Conservation (phyloP, 2,888 invertebrate species). For the Lymantria dispar region DNA sequence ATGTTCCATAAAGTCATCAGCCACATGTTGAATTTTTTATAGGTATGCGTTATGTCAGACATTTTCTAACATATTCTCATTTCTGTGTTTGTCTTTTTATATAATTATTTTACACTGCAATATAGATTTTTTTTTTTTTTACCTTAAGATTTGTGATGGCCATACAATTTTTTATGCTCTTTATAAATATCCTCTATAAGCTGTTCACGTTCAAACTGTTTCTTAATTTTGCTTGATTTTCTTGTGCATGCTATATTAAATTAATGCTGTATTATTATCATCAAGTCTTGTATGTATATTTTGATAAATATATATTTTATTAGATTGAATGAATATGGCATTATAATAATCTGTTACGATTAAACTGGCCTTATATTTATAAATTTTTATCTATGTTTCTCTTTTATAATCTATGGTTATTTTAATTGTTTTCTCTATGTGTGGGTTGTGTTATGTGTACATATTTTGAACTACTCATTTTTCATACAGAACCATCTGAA, state of each 20-base stretch:
- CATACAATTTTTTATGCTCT: neutral
- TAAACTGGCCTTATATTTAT: neutral
- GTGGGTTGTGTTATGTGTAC: slow-evolving; percentile 74
- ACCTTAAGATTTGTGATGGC: neutral
- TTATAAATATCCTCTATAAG: neutral
- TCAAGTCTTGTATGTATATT: too few relatives aligned
- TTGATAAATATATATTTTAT: too few relatives aligned
- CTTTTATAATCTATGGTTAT: slow-evolving; percentile 14
- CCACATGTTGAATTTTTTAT: slow-evolving; percentile 3
- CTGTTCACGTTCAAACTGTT: slow-evolving; percentile 24
- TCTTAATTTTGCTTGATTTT: slow-evolving; percentile 24
- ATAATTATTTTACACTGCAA: slow-evolving; percentile 13
- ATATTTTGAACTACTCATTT: slow-evolving; percentile 28
- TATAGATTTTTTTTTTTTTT: neutral
- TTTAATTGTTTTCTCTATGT: slow-evolving; percentile 28
- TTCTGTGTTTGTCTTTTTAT: slow-evolving; percentile 24
- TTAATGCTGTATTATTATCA: too few relatives aligned
- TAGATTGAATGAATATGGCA: slow-evolving; percentile 3
- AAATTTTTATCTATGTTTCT: slow-evolving; percentile 5
- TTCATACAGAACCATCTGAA: slow-evolving; percentile 25
- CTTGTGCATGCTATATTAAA: slow-evolving; percentile 4
- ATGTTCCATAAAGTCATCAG: neutral
- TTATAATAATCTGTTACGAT: slow-evolving; percentile 6
- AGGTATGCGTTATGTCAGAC: slow-evolving; percentile 21
- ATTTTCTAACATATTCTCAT: slow-evolving; percentile 7